Evolutionary conservation across 2,797 vertebrate genomes (phyloP).

Genomic region (Alexandromys oeconomus): DNA sequence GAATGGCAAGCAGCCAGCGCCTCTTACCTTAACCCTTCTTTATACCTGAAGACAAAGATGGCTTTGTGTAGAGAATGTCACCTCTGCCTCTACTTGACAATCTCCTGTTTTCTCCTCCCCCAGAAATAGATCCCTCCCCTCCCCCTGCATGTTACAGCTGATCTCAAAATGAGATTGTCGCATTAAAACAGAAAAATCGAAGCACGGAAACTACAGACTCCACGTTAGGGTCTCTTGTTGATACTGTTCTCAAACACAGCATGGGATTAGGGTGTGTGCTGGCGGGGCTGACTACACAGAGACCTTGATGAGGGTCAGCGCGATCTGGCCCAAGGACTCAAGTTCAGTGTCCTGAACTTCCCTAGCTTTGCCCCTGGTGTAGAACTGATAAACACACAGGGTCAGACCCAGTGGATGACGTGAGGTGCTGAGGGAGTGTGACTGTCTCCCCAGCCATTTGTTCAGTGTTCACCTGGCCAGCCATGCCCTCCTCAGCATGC

Average conservation of each 20-base stretch:
- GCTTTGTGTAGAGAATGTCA: conserved; percentile 5
- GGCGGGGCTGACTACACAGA: neutral
- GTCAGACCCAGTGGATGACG: accelerated
- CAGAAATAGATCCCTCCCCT: too few species aligned
- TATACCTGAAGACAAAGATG: conserved; percentile 46
- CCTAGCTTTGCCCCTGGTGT: neutral
- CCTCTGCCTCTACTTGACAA: neutral
- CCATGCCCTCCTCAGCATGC: neutral
- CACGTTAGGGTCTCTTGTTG: neutral
- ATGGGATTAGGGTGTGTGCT: neutral
- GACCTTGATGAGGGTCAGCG: accelerated
- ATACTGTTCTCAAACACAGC: neutral
- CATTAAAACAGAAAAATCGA: conserved; percentile 42
- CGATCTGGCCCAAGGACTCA: neutral
- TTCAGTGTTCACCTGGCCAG: neutral
- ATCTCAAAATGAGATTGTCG: neutral
- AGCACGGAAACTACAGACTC: neutral
- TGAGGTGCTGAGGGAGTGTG: neutral
- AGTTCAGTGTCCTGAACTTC: neutral
- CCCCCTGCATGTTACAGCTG: too few species aligned
- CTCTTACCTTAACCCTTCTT: neutral
- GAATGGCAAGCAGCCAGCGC: neutral
- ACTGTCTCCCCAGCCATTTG: neutral
- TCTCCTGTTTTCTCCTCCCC: neutral
- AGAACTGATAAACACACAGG: neutral